Evolutionary conservation across 1,140 invertebrate genomes (phyloP), one percentile per base, ranked within the genome.

Genomic region (Lordiphosa stackelbergi): DNA sequence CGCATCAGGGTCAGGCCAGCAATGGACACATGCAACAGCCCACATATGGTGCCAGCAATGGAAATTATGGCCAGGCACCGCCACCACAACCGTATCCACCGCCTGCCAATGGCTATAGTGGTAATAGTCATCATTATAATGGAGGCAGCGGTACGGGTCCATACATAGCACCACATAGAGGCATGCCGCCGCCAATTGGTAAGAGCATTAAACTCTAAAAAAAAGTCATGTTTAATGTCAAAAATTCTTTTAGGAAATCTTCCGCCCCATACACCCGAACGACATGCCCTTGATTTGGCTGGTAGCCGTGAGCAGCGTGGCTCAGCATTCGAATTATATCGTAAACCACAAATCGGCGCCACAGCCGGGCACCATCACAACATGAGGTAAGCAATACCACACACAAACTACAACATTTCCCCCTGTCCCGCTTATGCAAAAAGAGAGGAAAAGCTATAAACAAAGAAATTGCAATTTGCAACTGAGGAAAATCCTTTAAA

Each of bases 281-380:
- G 86, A 2, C 83, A 88, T 61, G 88, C 89, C 31, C 74, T 92
- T 28, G 94, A 96, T 88, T 88, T 96, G 70, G 93, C 94, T 5
- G 94, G 95, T 9, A 94, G 95, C 75, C 93, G 95, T 68, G 96
- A 97, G 86, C 95, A 97, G 85, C 90, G 95, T 42, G 95, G 95
- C n/a, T 97, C 95, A 70, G 97, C 97, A 7, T 98, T 98, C 87
- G 96, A 98, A 85, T 89, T 98, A 31, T 98, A 98, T 87, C 93
- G 95, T 72, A 98, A 98, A 88, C 95, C 95, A 11, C 91, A 91
- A 74, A 86, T 88, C 49, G 87, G 87, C 90, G 55, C 90, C 40
- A 61, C 72, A 16, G 77, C 79, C 5, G 86, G 85, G 75, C 86
- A 87, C 85, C 90, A 93, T 88, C 92, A 94, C 89, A 94, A 94